These are phyloP conservation scores for Urocyon cinereoargenteus DNA, from an alignment of 2,797 vertebrate species.

Conservation along the genomic window DNA sequence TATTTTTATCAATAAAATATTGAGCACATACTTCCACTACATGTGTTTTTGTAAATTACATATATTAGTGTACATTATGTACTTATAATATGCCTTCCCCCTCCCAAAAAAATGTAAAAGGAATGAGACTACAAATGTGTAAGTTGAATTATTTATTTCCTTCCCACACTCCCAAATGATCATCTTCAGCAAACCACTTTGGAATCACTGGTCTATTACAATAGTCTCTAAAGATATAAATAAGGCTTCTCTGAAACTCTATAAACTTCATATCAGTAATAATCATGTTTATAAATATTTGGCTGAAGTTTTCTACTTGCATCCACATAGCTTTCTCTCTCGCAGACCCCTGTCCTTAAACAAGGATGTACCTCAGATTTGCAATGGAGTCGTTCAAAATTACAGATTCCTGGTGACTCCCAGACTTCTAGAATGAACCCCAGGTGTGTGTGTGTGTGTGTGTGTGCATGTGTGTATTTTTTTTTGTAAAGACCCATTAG, in stretches of 20 bases:
- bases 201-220: not conserved
- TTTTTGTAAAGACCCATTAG: not conserved
- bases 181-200: not conserved
- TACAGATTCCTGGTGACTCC: not conserved
- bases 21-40: not conserved
- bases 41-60: not conserved
- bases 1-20: not conserved
- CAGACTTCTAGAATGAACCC: not conserved
- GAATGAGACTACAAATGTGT: not conserved
- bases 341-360: not conserved
- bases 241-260: slow-evolving; percentile 6
- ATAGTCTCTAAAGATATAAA: not conserved
- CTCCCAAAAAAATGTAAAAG: not conserved
- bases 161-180: not conserved
- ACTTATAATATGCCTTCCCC: not conserved
- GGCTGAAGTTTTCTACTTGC: not conserved
- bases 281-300: slow-evolving; percentile 36
- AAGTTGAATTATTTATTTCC: not conserved
- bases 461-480: no score
- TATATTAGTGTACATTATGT: not conserved
- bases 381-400: not conserved
- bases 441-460: not conserved
- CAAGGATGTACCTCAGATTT: not conserved
- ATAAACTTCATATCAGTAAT: not conserved
- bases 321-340: not conserved